Base-by-base conservation (phyloP, 30 jellyfish, hydroid and myxozoan genomes). In the Sanderia malayensis region DNA sequence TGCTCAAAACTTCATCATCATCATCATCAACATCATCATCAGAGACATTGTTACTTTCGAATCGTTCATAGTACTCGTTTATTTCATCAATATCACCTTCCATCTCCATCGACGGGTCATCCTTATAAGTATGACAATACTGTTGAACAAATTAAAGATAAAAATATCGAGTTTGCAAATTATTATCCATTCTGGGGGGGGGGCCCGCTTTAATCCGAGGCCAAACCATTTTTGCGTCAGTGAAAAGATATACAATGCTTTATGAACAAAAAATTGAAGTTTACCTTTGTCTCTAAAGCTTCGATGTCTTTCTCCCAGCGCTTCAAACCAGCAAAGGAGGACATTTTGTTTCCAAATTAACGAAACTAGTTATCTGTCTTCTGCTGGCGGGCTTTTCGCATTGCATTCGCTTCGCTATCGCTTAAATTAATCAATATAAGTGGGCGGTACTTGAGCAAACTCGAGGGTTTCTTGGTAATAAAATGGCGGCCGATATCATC, bases 401-500 rank as follows among this genome's bases (percentile, higher is more conserved):
- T n/a, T n/a, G n/a, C n/a, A n/a, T n/a, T n/a, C n/a, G n/a, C n/a
- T n/a, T n/a, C n/a, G n/a, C n/a, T n/a, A n/a, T n/a, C n/a, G n/a
- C n/a, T n/a, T n/a, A n/a, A n/a, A n/a, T n/a, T n/a, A n/a, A n/a
- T n/a, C n/a, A n/a, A n/a, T n/a, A n/a, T n/a, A n/a, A n/a, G n/a
- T n/a, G n/a, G n/a, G n/a, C n/a, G n/a, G n/a, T n/a, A n/a, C n/a
- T 41, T 41, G 55, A 41, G 15, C 15, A 6, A 15, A 41, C 55
- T 6, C 11, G 15, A 15, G 15, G 55, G 15, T 41, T 41, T 41
- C 55, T 6, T 41, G 19, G 80, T 1, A 58, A 28, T 70, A 76
- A 76, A 31, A 76, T 76, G 87, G 87, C 87, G 32, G 87, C 58
- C 64, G 87, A 76, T 26, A 59, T 76, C 6, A 62, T 76, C 67